Evolutionary conservation across 1,140 invertebrate species (phyloP).

Genomic region (Neodiprion virginianus): DNA sequence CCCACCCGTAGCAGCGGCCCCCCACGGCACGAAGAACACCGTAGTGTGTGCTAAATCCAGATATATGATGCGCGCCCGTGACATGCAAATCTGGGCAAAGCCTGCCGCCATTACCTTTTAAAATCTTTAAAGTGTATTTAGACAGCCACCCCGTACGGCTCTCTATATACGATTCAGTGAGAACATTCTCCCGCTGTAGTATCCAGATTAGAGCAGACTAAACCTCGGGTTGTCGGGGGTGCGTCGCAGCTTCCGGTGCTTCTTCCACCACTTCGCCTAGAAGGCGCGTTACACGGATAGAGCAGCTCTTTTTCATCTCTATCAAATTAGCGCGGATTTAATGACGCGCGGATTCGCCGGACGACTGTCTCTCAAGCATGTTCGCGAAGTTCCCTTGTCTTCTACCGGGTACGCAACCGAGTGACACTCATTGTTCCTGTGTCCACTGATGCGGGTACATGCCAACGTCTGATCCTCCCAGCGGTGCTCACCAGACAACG

Average conservation of each 20-base stretch:
- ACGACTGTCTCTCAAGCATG: slow-evolving; percentile 1
- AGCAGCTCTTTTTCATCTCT: slow-evolving; percentile 1
- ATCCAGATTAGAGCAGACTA: slow-evolving; percentile 5
- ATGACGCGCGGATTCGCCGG: background rate
- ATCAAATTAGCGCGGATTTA: background rate
- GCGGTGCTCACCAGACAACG: slow-evolving; percentile 1
- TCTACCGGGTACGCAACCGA: slow-evolving; percentile 10
- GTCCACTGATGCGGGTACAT: slow-evolving; percentile 17
- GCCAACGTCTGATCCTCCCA: slow-evolving; percentile 19
- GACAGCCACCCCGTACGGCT: slow-evolving; percentile 48
- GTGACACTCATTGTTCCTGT: slow-evolving; percentile 22
- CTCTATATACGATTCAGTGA: background rate
- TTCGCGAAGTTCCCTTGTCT: slow-evolving; percentile 1
- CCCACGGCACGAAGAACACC: slow-evolving; percentile 5
- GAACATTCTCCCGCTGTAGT: slow-evolving; percentile 4
- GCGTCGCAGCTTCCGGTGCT: no score
- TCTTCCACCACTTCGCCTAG: no score
- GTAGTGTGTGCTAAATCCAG: slow-evolving; percentile 57
- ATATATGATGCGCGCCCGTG: slow-evolving; percentile 63
- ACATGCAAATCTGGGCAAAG: slow-evolving; percentile 64
- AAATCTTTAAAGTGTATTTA: slow-evolving; percentile 65
- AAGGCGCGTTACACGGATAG: slow-evolving; percentile 17
- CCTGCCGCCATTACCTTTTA: slow-evolving; percentile 62
- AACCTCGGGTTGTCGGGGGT: background rate
- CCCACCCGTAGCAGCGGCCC: slow-evolving; percentile 2